Base-by-base conservation (phyloP, 1,140 invertebrate species). In the Hylaeus anthracinus region DNA sequence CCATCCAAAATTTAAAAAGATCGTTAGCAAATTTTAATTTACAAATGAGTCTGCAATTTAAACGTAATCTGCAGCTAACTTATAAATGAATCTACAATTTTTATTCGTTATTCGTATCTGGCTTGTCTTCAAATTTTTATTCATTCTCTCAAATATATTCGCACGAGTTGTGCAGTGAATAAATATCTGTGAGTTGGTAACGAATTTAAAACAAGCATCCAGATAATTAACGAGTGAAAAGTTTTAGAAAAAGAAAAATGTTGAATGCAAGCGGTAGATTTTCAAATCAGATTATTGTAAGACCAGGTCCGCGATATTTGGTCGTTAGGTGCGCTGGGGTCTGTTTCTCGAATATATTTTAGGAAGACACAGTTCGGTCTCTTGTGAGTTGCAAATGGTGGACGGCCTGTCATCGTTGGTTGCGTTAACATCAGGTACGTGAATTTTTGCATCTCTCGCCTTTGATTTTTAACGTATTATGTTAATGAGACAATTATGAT, bases 341-440 rank as follows among this genome's bases (percentile, higher is more conserved):
- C 81, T 48, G 14, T 39, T 71, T 72, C 76, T 66, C 45, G 73
- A 70, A 70, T 84, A 69, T 88, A 90, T 88, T 90, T 87, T 76
- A 86, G 43, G 87, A 71, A 79, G 82, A 81, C 76, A 85, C 63
- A 69, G 83, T 66, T 87, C 86, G 80, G 69, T 73, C 77, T 86
- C 83, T 78, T 84, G 86, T 60, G 86, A 88, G 88, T 90, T 90
- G 91, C 86, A 90, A 92, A 92, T 92, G 91, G 91, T 92, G 91
- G 89, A 89, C 77, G 89, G 89, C 76, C 86, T 90, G 89, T 90
- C 90, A 90, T 88, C 83, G 69, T 90, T 76, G 65, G 90, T 90
- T 53, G 82, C 86, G 87, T 88, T 92, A 92, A 93, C 91, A 92
- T 90, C 91, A 93, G 92, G 92, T 93, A 90, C 39, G 88, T 76